Conservation (phyloP, 1,140 invertebrate species). For the Heliconius hermathena region DNA sequence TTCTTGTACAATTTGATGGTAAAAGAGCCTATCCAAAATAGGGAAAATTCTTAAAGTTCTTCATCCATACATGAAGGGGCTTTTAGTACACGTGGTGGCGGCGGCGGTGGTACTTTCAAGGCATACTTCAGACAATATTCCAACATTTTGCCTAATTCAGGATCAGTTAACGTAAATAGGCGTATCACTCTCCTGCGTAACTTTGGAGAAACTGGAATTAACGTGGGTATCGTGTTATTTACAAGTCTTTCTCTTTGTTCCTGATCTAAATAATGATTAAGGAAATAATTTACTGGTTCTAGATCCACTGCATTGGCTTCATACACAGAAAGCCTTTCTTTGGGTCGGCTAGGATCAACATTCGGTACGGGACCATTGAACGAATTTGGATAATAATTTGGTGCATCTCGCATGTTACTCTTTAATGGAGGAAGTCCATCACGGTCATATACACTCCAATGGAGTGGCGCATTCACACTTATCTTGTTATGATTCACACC, state of each 20-base stretch:
- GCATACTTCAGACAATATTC: conserved; percentile 17
- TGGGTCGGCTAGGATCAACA: conserved; percentile 51
- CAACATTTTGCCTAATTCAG: conserved; percentile 45
- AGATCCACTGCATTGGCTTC: conserved; percentile 58
- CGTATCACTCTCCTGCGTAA: conserved; percentile 41
- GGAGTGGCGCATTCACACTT: conserved; percentile 93
- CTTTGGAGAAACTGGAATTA: conserved; percentile 41
- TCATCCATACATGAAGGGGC: not conserved
- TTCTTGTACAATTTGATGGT: not conserved
- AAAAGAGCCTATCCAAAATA: not conserved
- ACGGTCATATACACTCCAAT: conserved; percentile 89
- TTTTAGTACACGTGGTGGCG: conserved; percentile 38
- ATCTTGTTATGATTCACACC: conserved; percentile 93
- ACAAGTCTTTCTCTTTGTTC: conserved; percentile 52
- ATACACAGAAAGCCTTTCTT: conserved; percentile 41
- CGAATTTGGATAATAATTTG: conserved; percentile 97
- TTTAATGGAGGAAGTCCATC: conserved; percentile 86
- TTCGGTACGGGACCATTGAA: conserved; percentile 88
- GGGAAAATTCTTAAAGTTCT: not conserved
- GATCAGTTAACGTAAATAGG: conserved; percentile 46
- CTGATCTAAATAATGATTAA: conserved; percentile 50
- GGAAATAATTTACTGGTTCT: conserved; percentile 52
- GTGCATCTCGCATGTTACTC: conserved; percentile 88
- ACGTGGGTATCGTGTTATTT: conserved; percentile 40
- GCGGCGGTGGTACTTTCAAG: conserved; percentile 36